Evolutionary conservation across 2,888 invertebrate species (phyloP).

Genomic region (Listrodromus nycthemerus): DNA sequence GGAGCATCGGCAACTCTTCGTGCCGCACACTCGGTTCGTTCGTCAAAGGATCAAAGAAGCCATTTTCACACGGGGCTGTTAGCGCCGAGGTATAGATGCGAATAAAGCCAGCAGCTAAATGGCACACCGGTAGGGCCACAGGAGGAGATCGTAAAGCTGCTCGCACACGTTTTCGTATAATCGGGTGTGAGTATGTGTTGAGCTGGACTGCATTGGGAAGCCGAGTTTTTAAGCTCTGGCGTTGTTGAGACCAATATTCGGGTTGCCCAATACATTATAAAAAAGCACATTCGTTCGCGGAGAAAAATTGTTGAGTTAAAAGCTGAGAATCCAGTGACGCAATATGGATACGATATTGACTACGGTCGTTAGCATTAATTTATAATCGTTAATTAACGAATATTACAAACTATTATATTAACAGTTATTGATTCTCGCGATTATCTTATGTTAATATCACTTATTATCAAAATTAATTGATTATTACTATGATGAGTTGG

Average conservation of each 20-base stretch:
- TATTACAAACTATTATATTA: neutral
- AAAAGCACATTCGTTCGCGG: neutral
- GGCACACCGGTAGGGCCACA: constrained; percentile 1
- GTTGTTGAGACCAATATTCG: neutral
- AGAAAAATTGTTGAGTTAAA: neutral
- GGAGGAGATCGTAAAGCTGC: constrained; percentile 45
- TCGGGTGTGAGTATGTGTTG: neutral
- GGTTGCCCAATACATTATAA: neutral
- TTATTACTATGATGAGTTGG: too few species aligned
- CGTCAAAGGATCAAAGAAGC: constrained; percentile 66
- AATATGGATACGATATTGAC: too few species aligned
- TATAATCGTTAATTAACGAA: neutral
- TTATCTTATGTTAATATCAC: neutral
- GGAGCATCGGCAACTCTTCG: constrained; percentile 32
- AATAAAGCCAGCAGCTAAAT: constrained; percentile 17
- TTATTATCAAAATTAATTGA: too few species aligned
- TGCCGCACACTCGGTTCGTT: constrained; percentile 44
- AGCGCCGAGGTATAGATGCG: constrained; percentile 54
- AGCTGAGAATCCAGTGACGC: neutral
- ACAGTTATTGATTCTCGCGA: neutral
- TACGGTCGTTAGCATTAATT: neutral
- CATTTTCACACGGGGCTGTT: constrained; percentile 58
- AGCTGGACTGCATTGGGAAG: neutral
- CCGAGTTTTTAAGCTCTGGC: neutral
- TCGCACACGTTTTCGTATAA: constrained; percentile 16